Evolutionary conservation across 2,113 vertebrate species (phyloP).

Genomic region (Mustela nigripes): DNA sequence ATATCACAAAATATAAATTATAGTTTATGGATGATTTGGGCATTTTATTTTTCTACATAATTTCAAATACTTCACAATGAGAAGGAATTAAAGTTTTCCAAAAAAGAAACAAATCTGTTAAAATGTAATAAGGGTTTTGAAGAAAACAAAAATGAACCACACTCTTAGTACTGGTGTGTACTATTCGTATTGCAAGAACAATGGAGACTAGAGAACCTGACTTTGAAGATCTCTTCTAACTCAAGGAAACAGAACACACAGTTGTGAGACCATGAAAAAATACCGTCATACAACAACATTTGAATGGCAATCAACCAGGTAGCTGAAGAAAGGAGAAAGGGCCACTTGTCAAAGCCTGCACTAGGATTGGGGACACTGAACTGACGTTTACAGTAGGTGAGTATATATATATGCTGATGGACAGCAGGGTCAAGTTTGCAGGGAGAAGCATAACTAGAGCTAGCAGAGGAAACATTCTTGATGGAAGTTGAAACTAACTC

Average conservation of each 20-base stretch:
- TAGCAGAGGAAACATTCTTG: neutral
- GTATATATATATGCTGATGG: neutral
- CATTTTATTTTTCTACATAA: neutral
- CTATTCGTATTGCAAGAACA: neutral
- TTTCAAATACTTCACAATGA: neutral
- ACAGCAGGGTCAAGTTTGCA: neutral
- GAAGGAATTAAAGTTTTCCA: neutral
- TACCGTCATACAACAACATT: accelerated
- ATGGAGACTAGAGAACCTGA: neutral
- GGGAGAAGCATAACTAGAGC: too few species aligned
- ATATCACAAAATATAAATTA: neutral
- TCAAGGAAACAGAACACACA: neutral
- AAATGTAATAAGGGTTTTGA: neutral
- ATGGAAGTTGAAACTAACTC: neutral
- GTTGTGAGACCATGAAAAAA: neutral
- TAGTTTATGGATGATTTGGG: neutral
- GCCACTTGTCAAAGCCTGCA: neutral
- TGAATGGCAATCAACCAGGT: neutral
- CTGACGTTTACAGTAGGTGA: too few species aligned
- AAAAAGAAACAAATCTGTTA: neutral
- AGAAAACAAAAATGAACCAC: neutral
- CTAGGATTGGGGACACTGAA: accelerated
- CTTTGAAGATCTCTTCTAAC: neutral
- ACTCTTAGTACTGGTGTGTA: neutral
- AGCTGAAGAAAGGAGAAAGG: neutral